Evolutionary conservation across 2,888 invertebrate genomes (phyloP), one percentile per base, ranked within the genome.

Genomic region (Poecilobothrus nobilitatus): DNA sequence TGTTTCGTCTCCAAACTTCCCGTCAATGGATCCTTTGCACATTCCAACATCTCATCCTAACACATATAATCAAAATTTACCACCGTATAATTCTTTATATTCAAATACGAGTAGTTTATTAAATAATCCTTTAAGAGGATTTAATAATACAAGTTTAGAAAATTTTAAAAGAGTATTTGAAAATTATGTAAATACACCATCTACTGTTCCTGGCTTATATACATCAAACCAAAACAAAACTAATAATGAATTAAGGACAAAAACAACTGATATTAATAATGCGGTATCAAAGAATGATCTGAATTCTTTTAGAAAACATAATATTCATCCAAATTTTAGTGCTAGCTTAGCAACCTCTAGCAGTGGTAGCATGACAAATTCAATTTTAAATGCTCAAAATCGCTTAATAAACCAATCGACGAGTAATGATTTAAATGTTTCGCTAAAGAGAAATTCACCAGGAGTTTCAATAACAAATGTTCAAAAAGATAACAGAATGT

Each of bases 101-200:
- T 53, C 53, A 53, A 41, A 15, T 41, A 8, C 41, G 7, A 53
- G n/a, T 18, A 18, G 18, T 53, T 18, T 53, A 18, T 53, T 53
- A 53, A 53, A 18, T 18, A 53, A n/a, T 53, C 15, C 53, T 12
- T 53, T 53, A n/a, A 53, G n/a, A 12, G 15, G 53, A 53, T 53
- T 53, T 53, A 53, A 53, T 53, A 53, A 53, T 53, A 53, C 53
- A 53, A 18, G 53, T 53, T 53, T 53, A 53, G 53, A 53, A 53
- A 53, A 53, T 53, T 53, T 53, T 53, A 53, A 53, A n/a, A 53
- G 53, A 53, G 53, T 53, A 6, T 53, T 53, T 53, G 53, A 53
- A 53, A 53, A 53, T n/a, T 53, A 53, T 53, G 53, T 53, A 18
- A 53, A n/a, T 6, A 6, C 53, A 53, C n/a, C 53, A 53, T 53